Conservation (phyloP, 2,888 invertebrate species). For the Torymus aiolomorphi region DNA sequence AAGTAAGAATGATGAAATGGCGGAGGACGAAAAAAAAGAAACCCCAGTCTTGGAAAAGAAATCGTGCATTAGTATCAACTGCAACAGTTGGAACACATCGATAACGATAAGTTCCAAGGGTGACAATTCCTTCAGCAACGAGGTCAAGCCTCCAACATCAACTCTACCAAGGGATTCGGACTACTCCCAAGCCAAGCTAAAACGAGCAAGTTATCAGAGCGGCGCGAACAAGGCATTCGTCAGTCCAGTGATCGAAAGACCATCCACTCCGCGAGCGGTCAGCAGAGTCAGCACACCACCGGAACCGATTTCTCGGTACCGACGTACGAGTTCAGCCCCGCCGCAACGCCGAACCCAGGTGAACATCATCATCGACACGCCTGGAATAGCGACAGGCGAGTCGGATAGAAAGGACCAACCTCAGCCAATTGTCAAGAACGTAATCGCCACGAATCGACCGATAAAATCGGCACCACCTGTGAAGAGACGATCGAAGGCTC, state of each 20-base stretch:
- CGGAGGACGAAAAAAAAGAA: neutral
- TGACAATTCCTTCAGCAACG: neutral
- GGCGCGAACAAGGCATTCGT: slow-evolving; percentile 68
- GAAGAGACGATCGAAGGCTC: slow-evolving; percentile 69
- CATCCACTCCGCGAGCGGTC: slow-evolving; percentile 38
- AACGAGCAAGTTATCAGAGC: slow-evolving; percentile 69
- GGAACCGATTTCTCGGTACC: slow-evolving; percentile 2
- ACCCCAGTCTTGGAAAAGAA: slow-evolving; percentile 43
- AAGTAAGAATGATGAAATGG: neutral
- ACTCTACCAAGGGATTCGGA: slow-evolving; percentile 30
- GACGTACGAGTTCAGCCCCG: slow-evolving; percentile 68
- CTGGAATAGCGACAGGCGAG: slow-evolving; percentile 41
- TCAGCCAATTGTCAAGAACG: slow-evolving; percentile 41
- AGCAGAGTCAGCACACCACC: slow-evolving; percentile 25
- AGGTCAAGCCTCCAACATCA: neutral
- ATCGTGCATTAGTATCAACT: slow-evolving; percentile 60
- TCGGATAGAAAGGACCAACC: slow-evolving; percentile 5
- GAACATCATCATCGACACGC: slow-evolving; percentile 68
- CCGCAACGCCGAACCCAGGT: slow-evolving; percentile 67
- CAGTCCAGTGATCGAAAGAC: slow-evolving; percentile 61
- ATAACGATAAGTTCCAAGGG: slow-evolving; percentile 8
- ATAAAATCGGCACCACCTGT: slow-evolving; percentile 68
- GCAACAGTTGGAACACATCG: slow-evolving; percentile 52
- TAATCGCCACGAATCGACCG: slow-evolving; percentile 58
- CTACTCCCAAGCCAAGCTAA: slow-evolving; percentile 63